These are phyloP conservation scores for Seira sanloemensis DNA, from an alignment of 2,888 invertebrate genomes.

Conservation along the genomic window DNA sequence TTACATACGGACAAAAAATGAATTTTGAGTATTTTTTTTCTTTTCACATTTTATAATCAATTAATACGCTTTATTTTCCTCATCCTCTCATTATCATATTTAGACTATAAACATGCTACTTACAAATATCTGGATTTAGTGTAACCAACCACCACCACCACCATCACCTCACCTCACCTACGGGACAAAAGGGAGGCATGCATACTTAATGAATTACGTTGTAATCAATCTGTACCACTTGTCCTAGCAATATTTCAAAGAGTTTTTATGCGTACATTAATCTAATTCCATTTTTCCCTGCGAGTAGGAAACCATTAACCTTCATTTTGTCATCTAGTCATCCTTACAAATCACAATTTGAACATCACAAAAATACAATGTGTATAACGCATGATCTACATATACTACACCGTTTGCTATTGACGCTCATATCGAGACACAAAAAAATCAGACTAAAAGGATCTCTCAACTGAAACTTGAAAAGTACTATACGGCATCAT, in stretches of 20 bases:
- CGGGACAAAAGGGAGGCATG: neutral
- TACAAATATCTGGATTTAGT: neutral
- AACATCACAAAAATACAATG: slow-evolving; percentile 60
- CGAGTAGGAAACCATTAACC: slow-evolving; percentile 6
- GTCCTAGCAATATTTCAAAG: neutral
- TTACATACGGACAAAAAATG: too few species aligned
- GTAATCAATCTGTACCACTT: neutral
- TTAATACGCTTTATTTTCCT: too few species aligned
- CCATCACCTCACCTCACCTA: neutral
- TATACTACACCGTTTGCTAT: too few species aligned
- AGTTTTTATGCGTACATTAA: neutral
- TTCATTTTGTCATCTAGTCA: slow-evolving; percentile 59
- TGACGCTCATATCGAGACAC: too few species aligned
- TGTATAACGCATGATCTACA: too few species aligned
- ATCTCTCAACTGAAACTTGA: too few species aligned
- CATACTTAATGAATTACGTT: neutral
- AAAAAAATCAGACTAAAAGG: too few species aligned
- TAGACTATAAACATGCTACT: neutral
- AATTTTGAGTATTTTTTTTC: too few species aligned
- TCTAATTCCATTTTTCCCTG: neutral
- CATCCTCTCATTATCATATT: neutral
- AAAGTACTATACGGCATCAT: too few species aligned
- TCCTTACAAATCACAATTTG: slow-evolving; percentile 58
- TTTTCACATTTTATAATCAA: too few species aligned
- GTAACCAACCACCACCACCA: neutral